These are phyloP conservation scores for Drosophila melanosoma DNA, from an alignment of 2,888 invertebrate genomes.

Conservation along the genomic window DNA sequence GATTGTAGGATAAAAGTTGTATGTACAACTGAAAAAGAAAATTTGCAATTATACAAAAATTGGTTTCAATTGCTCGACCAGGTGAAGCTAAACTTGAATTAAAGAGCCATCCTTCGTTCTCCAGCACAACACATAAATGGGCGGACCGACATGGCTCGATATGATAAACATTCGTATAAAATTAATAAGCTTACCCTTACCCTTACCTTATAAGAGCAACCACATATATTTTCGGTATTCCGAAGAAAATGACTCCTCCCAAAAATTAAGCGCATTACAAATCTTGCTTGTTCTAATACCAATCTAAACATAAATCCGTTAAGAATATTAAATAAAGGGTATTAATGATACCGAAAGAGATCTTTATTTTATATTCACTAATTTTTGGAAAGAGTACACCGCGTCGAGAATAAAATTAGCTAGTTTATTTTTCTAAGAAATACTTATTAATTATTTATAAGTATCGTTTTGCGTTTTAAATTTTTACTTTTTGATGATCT, in stretches of 20 bases:
- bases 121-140: conserved; percentile 2
- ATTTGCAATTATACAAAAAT: neutral
- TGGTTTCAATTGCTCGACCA: neutral
- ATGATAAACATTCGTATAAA: conserved; percentile 9
- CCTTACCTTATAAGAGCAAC: conserved; percentile 30
- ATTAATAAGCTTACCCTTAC: conserved; percentile 31
- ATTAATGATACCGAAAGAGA: neutral
- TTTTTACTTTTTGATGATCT: conserved; percentile 61
- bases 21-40: conserved; percentile 15
- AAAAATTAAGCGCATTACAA: conserved; percentile 20
- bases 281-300: neutral
- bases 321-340: neutral
- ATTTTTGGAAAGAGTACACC: conserved; percentile 26
- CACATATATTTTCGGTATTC: conserved; percentile 45
- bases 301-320: neutral
- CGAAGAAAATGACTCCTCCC: conserved; percentile 51
- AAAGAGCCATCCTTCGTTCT: neutral
- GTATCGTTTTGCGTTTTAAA: conserved; percentile 22
- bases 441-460: conserved; percentile 39
- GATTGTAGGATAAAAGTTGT: neutral
- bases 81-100: neutral
- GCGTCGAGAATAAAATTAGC: conserved; percentile 61
- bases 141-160: conserved; percentile 19
- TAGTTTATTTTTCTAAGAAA: conserved; percentile 57
- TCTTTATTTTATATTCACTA: neutral